Evolutionary conservation across 2,113 vertebrate species (phyloP).

Genomic region (Oreotragus oreotragus): DNA sequence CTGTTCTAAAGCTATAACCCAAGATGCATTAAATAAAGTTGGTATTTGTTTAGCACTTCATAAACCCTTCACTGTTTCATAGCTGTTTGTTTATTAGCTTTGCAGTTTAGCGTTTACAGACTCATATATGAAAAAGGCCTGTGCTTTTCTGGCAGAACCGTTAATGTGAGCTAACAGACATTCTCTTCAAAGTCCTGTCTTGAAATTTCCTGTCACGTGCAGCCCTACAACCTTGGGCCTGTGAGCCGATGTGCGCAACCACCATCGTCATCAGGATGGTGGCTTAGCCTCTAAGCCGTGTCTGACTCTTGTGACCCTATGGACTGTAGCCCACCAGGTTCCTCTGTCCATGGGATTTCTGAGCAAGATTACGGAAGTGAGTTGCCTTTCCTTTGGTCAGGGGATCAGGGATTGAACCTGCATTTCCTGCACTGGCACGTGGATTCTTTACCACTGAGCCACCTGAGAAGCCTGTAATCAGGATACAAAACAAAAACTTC

Average conservation of each 20-base stretch:
- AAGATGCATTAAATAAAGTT: accelerated
- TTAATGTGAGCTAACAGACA: not conserved
- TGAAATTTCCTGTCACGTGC: accelerated
- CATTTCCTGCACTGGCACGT: not conserved
- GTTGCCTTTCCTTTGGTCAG: not conserved
- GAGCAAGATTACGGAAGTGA: not conserved
- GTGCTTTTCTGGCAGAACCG: not conserved
- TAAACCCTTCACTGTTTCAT: not conserved
- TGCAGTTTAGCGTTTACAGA: not conserved
- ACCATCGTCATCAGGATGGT: accelerated
- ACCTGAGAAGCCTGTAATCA: accelerated
- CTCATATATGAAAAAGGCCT: not conserved
- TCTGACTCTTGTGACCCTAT: not conserved
- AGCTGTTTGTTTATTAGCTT: not conserved
- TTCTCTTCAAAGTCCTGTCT: not conserved
- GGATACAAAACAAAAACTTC: accelerated
- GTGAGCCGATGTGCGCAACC: accelerated
- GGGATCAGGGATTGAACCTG: not conserved
- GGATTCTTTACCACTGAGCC: not conserved
- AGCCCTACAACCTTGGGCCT: not conserved
- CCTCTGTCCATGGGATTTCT: not conserved
- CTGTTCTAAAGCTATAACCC: not conserved
- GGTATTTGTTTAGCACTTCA: not conserved
- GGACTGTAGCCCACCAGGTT: not conserved
- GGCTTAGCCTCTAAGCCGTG: not conserved